Percentiles rank a stretch among this genome's conserved stretches.
These are phyloP conservation scores for Poeciliopsis gracilis DNA, from an alignment of 2,797 vertebrate species.

Conservation along the genomic window DNA sequence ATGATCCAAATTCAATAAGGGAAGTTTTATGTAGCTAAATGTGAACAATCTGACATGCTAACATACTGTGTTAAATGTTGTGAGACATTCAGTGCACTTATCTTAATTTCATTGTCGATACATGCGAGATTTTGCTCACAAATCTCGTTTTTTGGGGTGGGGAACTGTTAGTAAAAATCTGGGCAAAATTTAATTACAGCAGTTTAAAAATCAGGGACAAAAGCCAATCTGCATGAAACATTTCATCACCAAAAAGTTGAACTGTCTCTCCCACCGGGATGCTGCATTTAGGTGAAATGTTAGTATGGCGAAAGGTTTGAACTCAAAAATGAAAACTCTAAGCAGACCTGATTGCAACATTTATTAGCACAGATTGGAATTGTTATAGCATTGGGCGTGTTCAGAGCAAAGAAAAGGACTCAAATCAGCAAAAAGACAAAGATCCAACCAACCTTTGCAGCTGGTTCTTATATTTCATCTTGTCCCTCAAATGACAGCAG, in stretches of 20 bases:
- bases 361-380: background rate
- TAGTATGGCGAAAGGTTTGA: background rate
- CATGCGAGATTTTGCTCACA: no score
- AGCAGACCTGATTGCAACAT: background rate
- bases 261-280: background rate
- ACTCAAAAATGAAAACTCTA: background rate
- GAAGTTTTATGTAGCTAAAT: background rate
- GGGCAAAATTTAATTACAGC: background rate
- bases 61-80: background rate
- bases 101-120: background rate
- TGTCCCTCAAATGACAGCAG: background rate
- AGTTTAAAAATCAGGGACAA: background rate
- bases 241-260: background rate
- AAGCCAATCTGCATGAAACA: background rate
- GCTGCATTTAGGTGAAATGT: background rate
- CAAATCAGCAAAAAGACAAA: background rate
- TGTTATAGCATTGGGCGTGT: background rate
- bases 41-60: background rate
- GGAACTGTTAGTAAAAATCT: background rate
- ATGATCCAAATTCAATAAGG: background rate
- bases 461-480: background rate
- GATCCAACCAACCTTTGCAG: background rate
- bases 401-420: background rate
- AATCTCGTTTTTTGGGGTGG: no score
- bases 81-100: no score